Evolutionary conservation across 2,113 vertebrate species (phyloP).

Genomic region (Lipophrys pholis): DNA sequence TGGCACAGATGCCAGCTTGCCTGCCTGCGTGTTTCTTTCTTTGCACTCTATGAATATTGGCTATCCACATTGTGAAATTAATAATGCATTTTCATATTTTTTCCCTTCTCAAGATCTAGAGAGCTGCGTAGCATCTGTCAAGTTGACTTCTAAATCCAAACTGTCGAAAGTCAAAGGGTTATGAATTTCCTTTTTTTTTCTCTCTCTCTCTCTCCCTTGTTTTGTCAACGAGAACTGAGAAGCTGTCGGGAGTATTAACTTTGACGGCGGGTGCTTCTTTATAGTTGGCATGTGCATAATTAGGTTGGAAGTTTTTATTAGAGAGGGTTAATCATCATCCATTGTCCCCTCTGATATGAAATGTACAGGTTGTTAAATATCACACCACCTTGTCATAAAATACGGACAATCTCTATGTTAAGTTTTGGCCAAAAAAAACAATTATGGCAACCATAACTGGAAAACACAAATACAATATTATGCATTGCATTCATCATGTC

Average conservation of each 20-base stretch:
- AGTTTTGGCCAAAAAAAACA: background rate
- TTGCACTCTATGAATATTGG: constrained; percentile 62
- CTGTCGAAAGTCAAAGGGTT: constrained; percentile 71
- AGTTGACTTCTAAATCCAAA: constrained; percentile 68
- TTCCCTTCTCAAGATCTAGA: constrained; percentile 43
- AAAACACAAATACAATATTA: background rate
- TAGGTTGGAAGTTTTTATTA: constrained; percentile 61
- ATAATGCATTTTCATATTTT: constrained; percentile 72
- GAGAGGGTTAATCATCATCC: constrained; percentile 64
- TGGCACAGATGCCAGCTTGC: constrained; percentile 54
- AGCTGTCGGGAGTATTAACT: constrained; percentile 66
- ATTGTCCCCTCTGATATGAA: constrained; percentile 50
- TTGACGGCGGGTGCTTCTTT: constrained; percentile 54
- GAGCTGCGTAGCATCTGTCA: constrained; percentile 74
- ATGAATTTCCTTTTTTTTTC: constrained; percentile 36
- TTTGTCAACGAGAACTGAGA: constrained; percentile 59
- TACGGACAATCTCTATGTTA: constrained; percentile 4
- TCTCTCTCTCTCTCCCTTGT: constrained; percentile 45
- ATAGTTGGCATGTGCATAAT: constrained; percentile 48
- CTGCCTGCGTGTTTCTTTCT: constrained; percentile 52
- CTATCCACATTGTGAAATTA: constrained; percentile 74
- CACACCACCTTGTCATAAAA: constrained; percentile 15
- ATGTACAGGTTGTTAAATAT: constrained; percentile 21
- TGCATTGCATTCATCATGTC: background rate
- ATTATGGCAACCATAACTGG: background rate